Evolutionary conservation across 2,888 invertebrate genomes (phyloP).

Genomic region (Bombylius discolor): DNA sequence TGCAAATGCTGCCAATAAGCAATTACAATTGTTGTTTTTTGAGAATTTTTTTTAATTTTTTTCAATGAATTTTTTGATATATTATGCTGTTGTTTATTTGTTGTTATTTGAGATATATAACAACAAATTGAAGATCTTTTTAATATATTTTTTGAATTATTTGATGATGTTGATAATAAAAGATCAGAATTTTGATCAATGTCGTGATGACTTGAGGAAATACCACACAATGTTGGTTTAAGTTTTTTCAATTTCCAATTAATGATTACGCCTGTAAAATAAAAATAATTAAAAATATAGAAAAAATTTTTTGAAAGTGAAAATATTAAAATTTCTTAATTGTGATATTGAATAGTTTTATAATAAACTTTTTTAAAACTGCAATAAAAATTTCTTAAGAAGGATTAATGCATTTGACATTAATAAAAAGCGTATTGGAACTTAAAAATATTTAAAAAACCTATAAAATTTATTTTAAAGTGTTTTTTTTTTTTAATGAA

Average conservation of each 20-base stretch:
- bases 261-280: conserved; percentile 2
- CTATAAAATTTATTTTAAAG: no score
- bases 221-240: conserved; percentile 2
- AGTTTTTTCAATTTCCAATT: conserved; percentile 1
- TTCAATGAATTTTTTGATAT: background rate
- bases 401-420: no score
- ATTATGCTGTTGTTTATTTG: background rate
- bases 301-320: no score
- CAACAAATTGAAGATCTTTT: background rate
- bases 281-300: background rate
- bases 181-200: background rate
- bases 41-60: background rate
- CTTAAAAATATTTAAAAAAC: no score
- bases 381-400: no score
- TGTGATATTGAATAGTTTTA: no score
- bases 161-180: no score
- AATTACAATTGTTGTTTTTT: background rate
- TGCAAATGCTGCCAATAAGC: conserved; percentile 3
- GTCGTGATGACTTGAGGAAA: conserved; percentile 7
- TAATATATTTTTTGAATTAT: no score
- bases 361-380: no score
- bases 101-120: conserved; percentile 1
- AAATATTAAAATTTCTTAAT: no score
- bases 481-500: no score
- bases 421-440: no score